These are phyloP conservation scores for Trogon surrucura DNA, from an alignment of 2,113 vertebrate genomes.

Conservation along the genomic window DNA sequence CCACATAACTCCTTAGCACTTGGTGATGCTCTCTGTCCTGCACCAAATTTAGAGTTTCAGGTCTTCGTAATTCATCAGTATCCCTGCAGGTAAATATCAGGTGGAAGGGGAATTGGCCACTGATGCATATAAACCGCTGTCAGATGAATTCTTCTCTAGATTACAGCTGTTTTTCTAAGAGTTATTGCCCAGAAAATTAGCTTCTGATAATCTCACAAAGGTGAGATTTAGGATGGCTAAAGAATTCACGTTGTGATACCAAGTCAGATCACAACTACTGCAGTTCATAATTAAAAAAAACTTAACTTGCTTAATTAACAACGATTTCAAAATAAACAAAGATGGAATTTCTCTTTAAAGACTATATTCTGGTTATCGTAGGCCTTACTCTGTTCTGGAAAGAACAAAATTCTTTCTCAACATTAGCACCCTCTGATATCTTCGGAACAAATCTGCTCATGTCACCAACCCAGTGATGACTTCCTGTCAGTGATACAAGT, in stretches of 20 bases:
- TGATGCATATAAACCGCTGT: not conserved
- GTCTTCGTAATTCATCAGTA: conserved; percentile 58
- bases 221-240: not conserved
- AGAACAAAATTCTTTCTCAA: not conserved
- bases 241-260: not conserved
- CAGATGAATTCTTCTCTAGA: not conserved
- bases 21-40: conserved; percentile 63
- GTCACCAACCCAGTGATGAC: not conserved
- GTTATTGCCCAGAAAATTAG: not conserved
- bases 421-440: not conserved
- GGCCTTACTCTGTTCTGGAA: not conserved
- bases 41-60: conserved; percentile 63
- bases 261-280: not conserved
- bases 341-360: not conserved
- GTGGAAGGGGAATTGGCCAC: not conserved
- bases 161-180: not conserved
- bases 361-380: not conserved
- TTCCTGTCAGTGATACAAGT: not conserved
- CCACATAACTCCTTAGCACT: conserved; percentile 52
- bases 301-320: not conserved
- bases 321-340: not conserved
- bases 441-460: not conserved
- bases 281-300: not conserved
- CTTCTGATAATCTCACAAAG: not conserved
- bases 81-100: conserved; percentile 54